Evolutionary conservation across 2,113 vertebrate genomes (phyloP).

Genomic region (Malurus alboscapulatus): DNA sequence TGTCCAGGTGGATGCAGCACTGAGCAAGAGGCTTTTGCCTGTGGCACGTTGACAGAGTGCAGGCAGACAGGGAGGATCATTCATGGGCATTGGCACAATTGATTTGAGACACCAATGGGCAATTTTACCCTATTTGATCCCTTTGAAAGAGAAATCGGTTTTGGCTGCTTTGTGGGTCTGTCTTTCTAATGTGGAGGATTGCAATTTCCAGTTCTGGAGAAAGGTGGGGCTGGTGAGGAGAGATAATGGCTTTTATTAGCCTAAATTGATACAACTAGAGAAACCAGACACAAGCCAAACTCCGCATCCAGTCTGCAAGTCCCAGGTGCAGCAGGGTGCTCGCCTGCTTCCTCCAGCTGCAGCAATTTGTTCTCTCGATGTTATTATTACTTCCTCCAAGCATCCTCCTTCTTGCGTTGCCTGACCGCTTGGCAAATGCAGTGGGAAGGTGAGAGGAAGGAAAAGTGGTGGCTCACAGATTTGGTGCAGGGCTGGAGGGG

Average conservation of each 20-base stretch:
- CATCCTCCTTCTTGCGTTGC: background rate
- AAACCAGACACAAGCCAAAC: background rate
- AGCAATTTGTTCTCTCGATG: background rate
- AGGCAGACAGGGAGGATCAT: background rate
- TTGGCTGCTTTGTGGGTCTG: background rate
- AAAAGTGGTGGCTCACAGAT: accelerated
- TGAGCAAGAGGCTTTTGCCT: background rate
- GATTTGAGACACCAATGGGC: background rate
- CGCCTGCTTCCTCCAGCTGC: conserved; percentile 38
- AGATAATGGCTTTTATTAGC: background rate
- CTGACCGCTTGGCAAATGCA: background rate
- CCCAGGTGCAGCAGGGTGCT: background rate
- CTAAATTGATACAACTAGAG: conserved; percentile 2
- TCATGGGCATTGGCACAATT: accelerated
- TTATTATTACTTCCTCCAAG: background rate
- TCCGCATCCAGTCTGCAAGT: background rate
- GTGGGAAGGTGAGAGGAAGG: background rate
- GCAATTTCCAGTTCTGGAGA: background rate
- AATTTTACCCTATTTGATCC: background rate
- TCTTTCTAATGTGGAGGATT: background rate
- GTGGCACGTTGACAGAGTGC: accelerated
- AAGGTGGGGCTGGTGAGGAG: background rate
- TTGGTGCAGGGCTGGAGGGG: accelerated
- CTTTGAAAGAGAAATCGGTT: background rate
- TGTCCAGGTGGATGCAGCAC: background rate